Evolutionary conservation across 2,113 vertebrate genomes (phyloP), one percentile per base, ranked within the genome.

Genomic region (Larimichthys crocea): DNA sequence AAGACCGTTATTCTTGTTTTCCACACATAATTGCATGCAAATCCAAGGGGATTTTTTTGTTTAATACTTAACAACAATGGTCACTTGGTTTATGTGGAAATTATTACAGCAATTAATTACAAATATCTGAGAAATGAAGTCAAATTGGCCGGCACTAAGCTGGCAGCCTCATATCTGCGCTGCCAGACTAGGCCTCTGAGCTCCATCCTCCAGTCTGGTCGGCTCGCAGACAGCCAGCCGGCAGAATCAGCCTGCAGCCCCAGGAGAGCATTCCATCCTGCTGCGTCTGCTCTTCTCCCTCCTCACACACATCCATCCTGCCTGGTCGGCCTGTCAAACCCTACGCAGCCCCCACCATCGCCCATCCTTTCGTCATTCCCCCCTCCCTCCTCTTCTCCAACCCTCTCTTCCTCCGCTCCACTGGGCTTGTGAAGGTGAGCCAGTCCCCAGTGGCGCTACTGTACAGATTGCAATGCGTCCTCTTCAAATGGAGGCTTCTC

Each of bases 361-460:
- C 60, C 20, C 24, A 57, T 72, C 46, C 59, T 53, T 19, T 56
- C 3, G 1, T 68, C 59, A 48, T 11, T 3, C 35, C 66, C 53
- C 19, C 46, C 56, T 12, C 60, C n/a, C 42, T 24, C 35, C 35
- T 40, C 7, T 40, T 40, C 35, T 40, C 35, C 35, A 40, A 9
- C 62, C 24, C 14, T 53, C 78, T 90, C 81, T 81, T 92, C 86
- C 88, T 86, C 63, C 50, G 91, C 92, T 92, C 89, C 83, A 87
- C 86, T 90, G 85, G 86, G 80, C 90, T 80, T 56, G 80, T 92
- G 92, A 94, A 94, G 93, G 93, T 94, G 93, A 94, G 90, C 75
- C 83, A 77, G 73, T 92, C 90, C 89, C 92, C 75, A 60, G 87
- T 80, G 93, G 78, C 84, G 42, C 77, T 60, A 82, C 86, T 82